Conservation (phyloP, 2,797 vertebrate species). For the Lagorchestes hirsutus region DNA sequence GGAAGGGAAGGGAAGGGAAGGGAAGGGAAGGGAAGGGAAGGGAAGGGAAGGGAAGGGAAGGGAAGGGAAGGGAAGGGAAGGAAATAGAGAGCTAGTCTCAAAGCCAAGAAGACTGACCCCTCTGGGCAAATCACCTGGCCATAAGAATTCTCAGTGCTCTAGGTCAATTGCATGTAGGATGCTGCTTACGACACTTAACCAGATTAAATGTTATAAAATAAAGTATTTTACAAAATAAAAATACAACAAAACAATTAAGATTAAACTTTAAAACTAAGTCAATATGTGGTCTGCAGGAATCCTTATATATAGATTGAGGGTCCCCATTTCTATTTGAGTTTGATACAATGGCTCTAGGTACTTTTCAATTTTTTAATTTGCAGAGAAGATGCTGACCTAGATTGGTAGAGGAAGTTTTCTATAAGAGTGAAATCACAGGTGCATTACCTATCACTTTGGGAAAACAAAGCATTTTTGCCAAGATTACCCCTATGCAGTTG, state of each 20-base stretch:
- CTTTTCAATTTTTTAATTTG: not conserved
- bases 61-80: too few species aligned
- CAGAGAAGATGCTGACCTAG: not conserved
- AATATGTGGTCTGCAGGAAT: not conserved
- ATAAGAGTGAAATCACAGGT: not conserved
- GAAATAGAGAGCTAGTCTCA: not conserved
- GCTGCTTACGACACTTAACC: not conserved
- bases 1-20: too few species aligned
- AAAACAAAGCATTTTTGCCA: not conserved
- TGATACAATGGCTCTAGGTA: not conserved
- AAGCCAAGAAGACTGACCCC: not conserved
- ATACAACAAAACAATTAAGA: not conserved
- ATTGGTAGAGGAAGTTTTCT: not conserved
- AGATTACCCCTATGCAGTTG: not conserved
- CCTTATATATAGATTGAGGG: not conserved
- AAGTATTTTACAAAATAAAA: not conserved
- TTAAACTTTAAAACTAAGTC: not conserved
- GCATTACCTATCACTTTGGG: not conserved
- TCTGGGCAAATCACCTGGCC: not conserved
- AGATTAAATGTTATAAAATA: not conserved
- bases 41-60: too few species aligned
- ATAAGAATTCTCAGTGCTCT: not conserved
- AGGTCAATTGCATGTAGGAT: not conserved
- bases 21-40: too few species aligned
- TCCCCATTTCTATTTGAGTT: not conserved